A percentile compares a stretch with the other conserved stretches of the same genome.
These are phyloP conservation scores for Eurytoma adleriae DNA, from an alignment of 2,888 invertebrate genomes.

Conservation along the genomic window DNA sequence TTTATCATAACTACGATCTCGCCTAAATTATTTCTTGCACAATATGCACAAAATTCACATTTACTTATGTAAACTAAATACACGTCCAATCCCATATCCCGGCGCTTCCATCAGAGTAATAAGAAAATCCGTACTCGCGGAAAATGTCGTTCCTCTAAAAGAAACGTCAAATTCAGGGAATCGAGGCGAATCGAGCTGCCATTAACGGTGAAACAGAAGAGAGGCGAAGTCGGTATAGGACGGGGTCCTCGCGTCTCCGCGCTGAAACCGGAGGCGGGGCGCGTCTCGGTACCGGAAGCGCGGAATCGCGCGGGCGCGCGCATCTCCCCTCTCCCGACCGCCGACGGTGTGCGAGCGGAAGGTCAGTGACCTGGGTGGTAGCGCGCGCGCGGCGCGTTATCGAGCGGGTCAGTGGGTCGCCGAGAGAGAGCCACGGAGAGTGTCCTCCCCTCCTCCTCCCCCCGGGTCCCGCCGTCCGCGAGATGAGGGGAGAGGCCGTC, in stretches of 20 bases:
- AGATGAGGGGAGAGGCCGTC: conserved; percentile 70
- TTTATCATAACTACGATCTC: too few species aligned
- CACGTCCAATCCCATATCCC: too few species aligned
- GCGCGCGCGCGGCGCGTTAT: conserved; percentile 66
- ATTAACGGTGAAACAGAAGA: too few species aligned
- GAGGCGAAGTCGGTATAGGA: too few species aligned
- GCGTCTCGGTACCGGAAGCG: conserved; percentile 56
- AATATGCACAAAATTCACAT: too few species aligned
- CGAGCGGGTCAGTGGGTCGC: conserved; percentile 82
- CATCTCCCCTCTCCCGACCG: conserved; percentile 13
- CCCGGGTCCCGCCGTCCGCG: neutral
- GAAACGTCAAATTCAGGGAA: too few species aligned
- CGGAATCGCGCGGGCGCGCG: conserved; percentile 59
- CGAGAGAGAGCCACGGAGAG: conserved; percentile 76
- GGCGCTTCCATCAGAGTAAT: too few species aligned
- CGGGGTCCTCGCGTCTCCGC: conserved; percentile 28
- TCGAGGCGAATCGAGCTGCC: too few species aligned
- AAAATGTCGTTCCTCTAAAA: too few species aligned
- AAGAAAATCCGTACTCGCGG: too few species aligned
- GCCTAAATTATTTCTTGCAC: too few species aligned
- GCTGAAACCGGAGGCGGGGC: conserved; percentile 47
- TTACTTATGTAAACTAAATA: too few species aligned
- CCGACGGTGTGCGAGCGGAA: conserved; percentile 62
- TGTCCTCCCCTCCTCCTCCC: conserved; percentile 68
- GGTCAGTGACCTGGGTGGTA: conserved; percentile 74